These are phyloP conservation scores for Chrysolina americana DNA, from an alignment of 2,888 invertebrate species.

Conservation along the genomic window DNA sequence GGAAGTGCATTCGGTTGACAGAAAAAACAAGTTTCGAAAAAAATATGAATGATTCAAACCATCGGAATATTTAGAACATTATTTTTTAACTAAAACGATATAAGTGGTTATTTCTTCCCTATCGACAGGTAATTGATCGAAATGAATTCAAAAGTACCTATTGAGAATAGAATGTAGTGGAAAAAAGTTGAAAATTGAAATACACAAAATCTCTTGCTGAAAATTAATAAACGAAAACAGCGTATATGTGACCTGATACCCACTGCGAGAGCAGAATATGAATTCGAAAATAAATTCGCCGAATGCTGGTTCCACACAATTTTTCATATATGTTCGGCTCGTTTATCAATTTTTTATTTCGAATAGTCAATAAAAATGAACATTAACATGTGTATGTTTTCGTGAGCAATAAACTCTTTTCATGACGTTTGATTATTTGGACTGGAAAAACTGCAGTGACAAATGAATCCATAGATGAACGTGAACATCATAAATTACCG, in stretches of 20 bases:
- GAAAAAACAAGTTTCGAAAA: no score
- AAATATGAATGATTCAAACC: no score
- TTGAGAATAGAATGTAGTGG: no score
- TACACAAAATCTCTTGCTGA: no score
- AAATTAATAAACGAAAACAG: no score
- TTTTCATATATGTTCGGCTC: constrained; percentile 7
- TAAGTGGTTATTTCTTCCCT: no score
- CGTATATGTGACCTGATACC: background rate
- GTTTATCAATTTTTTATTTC: constrained; percentile 31
- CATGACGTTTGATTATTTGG: constrained; percentile 26
- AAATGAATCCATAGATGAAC: constrained; percentile 14
- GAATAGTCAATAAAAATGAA: constrained; percentile 31
- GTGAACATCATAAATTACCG: constrained; percentile 20
- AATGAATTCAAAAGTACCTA: no score
- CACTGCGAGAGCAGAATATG: constrained; percentile 29
- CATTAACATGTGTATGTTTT: constrained; percentile 26
- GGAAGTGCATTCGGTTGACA: no score
- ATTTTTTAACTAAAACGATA: no score
- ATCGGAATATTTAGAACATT: no score
- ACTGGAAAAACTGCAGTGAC: constrained; percentile 14
- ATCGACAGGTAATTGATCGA: no score
- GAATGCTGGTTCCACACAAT: constrained; percentile 5
- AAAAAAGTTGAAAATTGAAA: no score
- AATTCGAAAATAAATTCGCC: constrained; percentile 22
- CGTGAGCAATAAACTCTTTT: constrained; percentile 21